A percentile compares a stretch with the other conserved stretches of the same genome.
These are phyloP conservation scores for Perca flavescens DNA, from an alignment of 2,113 vertebrate species.

Conservation along the genomic window DNA sequence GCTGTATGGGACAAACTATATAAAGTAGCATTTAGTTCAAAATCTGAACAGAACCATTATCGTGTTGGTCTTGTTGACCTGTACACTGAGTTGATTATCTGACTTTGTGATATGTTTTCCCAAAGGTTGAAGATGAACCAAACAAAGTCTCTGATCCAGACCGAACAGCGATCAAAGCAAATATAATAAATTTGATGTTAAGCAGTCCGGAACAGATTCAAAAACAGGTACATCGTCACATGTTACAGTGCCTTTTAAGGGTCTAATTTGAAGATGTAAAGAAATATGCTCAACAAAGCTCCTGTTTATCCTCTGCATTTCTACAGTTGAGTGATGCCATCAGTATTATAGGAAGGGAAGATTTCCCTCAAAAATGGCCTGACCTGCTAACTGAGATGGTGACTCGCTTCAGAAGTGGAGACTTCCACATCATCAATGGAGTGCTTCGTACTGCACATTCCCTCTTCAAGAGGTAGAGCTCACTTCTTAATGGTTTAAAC, in stretches of 20 bases:
- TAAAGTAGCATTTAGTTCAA: background rate
- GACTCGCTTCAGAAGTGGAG: conserved; percentile 95
- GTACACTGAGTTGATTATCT: background rate
- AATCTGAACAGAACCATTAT: background rate
- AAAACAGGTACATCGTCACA: conserved; percentile 90
- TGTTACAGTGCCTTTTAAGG: accelerated
- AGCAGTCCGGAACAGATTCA: conserved; percentile 99
- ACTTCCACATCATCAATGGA: conserved; percentile 98
- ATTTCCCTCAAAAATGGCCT: conserved; percentile 99
- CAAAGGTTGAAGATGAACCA: conserved; percentile 96
- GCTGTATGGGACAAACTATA: background rate
- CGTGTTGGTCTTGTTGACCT: background rate
- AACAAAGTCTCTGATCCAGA: conserved; percentile 97
- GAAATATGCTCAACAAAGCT: background rate
- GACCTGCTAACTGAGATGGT: conserved; percentile 98
- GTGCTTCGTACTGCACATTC: conserved; percentile 97
- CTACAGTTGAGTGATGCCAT: conserved; percentile 96
- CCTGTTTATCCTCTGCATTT: background rate
- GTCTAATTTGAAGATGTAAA: background rate
- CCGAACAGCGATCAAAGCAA: conserved; percentile 95
- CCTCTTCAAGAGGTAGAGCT: conserved; percentile 93
- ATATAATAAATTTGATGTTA: conserved; percentile 98
- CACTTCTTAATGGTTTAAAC: background rate
- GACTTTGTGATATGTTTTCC: conserved; percentile 18
- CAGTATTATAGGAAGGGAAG: conserved; percentile 97